Evolutionary conservation across 2,888 invertebrate genomes (phyloP).

Genomic region (Ischnus inquisitorius): DNA sequence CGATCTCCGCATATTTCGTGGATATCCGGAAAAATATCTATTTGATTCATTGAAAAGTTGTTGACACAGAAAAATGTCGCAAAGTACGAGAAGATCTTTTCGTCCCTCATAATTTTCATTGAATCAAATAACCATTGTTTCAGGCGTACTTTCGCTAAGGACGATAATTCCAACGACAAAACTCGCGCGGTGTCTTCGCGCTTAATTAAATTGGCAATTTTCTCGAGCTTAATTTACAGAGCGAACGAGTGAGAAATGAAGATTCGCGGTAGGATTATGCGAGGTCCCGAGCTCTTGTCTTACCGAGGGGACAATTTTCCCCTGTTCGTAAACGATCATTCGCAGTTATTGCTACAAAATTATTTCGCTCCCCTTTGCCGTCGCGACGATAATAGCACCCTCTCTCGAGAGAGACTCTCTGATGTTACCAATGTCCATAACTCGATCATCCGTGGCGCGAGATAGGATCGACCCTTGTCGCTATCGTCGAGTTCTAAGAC

Average conservation of each 20-base stretch:
- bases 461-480: not conserved
- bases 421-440: not conserved
- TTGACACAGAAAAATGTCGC: too few species aligned
- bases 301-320: not conserved
- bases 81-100: too few species aligned
- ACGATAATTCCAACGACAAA: slow-evolving; percentile 30
- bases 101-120: too few species aligned
- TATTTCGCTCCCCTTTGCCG: not conserved
- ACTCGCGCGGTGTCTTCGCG: not conserved
- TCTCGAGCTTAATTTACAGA: not conserved
- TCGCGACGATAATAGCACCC: slow-evolving; percentile 9
- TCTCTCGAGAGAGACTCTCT: not conserved
- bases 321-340: slow-evolving; percentile 6
- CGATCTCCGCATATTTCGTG: slow-evolving; percentile 5
- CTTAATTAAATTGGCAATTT: slow-evolving; percentile 48
- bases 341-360: not conserved
- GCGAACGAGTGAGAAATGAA: not conserved
- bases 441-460: not conserved
- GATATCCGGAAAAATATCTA: too few species aligned
- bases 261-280: not conserved
- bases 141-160: not conserved
- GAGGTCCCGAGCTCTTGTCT: not conserved
- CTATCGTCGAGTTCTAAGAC: not conserved
- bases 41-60: too few species aligned
- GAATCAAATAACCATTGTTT: too few species aligned